These are phyloP conservation scores for Eupsittula cactorum DNA, from an alignment of 2,113 vertebrate species.

Conservation along the genomic window DNA sequence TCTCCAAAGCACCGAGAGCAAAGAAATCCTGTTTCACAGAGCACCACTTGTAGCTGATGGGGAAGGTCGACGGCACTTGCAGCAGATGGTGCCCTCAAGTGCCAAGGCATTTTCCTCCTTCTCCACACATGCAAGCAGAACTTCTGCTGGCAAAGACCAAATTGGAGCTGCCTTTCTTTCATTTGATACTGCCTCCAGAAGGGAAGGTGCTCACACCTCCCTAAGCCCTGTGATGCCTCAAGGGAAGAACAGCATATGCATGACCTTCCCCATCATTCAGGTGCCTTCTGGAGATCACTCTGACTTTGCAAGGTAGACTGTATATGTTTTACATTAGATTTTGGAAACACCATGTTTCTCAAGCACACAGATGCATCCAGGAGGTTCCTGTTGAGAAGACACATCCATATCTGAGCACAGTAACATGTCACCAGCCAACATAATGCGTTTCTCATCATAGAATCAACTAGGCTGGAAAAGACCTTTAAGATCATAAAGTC, in stretches of 20 bases:
- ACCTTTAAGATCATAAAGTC: background rate
- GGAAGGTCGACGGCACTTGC: accelerated
- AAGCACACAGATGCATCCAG: accelerated
- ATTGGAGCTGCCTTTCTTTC: background rate
- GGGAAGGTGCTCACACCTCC: background rate
- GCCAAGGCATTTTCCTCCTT: accelerated
- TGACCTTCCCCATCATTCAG: background rate
- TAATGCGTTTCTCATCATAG: background rate
- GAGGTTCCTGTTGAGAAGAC: background rate
- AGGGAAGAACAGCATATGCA: background rate
- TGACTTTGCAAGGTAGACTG: background rate
- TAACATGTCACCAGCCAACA: accelerated
- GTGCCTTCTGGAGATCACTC: background rate
- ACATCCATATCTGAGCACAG: accelerated
- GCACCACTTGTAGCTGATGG: background rate
- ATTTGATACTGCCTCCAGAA: background rate
- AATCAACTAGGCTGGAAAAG: background rate
- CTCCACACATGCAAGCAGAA: accelerated
- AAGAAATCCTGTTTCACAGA: background rate
- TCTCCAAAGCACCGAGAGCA: background rate
- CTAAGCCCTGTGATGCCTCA: accelerated
- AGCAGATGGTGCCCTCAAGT: background rate
- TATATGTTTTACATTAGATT: background rate
- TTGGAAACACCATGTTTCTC: background rate
- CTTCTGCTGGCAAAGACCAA: background rate